Conservation (phyloP, 2,797 vertebrate genomes). For the Tamandua tetradactyla region DNA sequence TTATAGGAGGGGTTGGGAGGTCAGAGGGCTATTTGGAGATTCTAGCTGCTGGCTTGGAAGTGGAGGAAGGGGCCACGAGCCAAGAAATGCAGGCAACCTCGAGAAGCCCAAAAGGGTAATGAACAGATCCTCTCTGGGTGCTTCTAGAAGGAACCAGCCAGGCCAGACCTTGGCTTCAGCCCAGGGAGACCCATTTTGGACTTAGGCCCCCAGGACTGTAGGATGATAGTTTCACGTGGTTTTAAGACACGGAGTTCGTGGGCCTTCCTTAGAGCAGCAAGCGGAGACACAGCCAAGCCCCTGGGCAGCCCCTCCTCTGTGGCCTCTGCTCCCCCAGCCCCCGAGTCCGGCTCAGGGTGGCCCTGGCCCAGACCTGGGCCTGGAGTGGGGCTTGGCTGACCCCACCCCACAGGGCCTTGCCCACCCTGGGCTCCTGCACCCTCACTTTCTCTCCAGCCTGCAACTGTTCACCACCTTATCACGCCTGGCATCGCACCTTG, state of each 20-base stretch:
- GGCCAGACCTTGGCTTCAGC: fast-evolving
- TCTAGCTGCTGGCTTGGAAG: background rate
- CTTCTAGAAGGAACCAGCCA: background rate
- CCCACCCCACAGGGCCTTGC: background rate
- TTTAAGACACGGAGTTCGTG: background rate
- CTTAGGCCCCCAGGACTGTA: too few species aligned
- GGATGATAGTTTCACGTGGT: too few species aligned
- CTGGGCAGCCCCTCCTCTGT: background rate
- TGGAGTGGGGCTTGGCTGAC: background rate
- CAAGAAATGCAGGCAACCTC: background rate
- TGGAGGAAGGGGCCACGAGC: background rate
- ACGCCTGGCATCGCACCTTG: background rate
- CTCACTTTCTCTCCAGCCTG: background rate
- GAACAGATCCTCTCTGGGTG: background rate
- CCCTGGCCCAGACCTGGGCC: background rate
- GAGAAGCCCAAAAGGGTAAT: background rate
- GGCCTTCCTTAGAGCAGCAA: background rate
- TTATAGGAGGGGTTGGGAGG: background rate
- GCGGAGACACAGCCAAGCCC: background rate
- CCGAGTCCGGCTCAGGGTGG: background rate
- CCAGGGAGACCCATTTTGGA: fast-evolving
- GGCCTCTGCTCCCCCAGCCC: background rate
- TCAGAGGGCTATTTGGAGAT: background rate
- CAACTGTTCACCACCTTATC: constrained; percentile 23
- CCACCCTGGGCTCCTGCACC: background rate